Evolutionary conservation across 2,888 invertebrate genomes (phyloP), one percentile per base, ranked within the genome.

Genomic region (Argyresthia albistria): DNA sequence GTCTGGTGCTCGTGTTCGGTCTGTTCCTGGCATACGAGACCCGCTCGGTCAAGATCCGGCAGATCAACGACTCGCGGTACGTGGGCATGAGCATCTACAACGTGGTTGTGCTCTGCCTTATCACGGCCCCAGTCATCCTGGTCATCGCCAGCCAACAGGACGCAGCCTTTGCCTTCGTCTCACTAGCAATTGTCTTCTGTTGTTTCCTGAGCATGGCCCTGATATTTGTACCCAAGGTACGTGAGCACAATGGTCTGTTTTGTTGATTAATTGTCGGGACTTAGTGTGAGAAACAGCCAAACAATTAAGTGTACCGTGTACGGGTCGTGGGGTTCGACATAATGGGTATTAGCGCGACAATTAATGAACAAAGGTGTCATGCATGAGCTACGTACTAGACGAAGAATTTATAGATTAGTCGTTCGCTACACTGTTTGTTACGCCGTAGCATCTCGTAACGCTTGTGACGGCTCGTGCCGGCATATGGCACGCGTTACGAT

Each of bases 61-160:
- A 97, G 83, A 97, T 99, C 70, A 99, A 99, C 83, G 99, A 99
- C 88, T 97, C 98, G 0, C 92, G 98, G 67, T 97, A 98, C 77
- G 98, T 99, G 35, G 98, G 98, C 60, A 97, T 99, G 97, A 97
- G 98, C 72, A 99, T 99, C 74, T 99, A 99, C 90, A 99, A 99
- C 80, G 98, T 99, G 62, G 98, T 98, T 59, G 97, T 99, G 43
- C 90, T 99, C 52, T 98, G 98, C 77, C 89, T 99, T 66, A 98
- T 99, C 78, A 99, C 99, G 8, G 98, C 97, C 15, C 99, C 99
- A 0, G 98, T 99, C 54, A 96, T 97, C 46, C 92, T 99, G 88
- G 97, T 99, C 60, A 98, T 99, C 65, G 95, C 96, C 58, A 96
- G 96, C 62, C 98, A 99, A 75, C 98, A 98, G 76, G 97, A 99